Percentiles rank a stretch among this genome's conserved stretches.
Conservation (phyloP, 92 coral and sea anemone species). For the Palythoa heliodiscus region DNA sequence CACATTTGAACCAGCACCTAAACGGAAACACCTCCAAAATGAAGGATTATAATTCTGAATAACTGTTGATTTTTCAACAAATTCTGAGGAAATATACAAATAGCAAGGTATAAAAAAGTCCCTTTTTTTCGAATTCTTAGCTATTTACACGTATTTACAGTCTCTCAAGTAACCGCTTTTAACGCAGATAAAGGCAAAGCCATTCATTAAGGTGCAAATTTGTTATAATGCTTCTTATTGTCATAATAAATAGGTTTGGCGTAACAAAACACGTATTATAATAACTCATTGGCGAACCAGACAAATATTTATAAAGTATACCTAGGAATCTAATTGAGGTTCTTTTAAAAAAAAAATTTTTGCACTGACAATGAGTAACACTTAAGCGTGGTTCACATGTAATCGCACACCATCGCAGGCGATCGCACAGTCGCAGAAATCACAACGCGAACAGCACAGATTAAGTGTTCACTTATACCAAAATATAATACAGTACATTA, state of each 20-base stretch:
- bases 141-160: conserved; percentile 23
- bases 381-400: no score
- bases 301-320: no score
- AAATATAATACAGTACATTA: no score
- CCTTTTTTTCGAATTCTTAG: conserved; percentile 8
- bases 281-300: no score
- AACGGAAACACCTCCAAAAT: conserved; percentile 8
- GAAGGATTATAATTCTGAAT: conserved; percentile 17
- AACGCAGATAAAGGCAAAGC: background rate
- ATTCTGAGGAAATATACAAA: conserved; percentile 29
- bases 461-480: no score
- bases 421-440: no score
- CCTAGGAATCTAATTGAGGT: no score
- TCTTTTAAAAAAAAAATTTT: no score
- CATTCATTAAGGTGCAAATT: no score
- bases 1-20: background rate
- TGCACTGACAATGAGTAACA: no score
- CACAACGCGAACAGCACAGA: no score
- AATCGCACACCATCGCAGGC: no score
- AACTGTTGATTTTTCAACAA: conserved; percentile 19
- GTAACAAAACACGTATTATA: background rate
- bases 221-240: background rate
- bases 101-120: background rate
- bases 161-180: background rate
- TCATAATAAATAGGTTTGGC: background rate